Base-by-base conservation (phyloP, 2,113 vertebrate species). In the Machaerirhynchus nigripectus region DNA sequence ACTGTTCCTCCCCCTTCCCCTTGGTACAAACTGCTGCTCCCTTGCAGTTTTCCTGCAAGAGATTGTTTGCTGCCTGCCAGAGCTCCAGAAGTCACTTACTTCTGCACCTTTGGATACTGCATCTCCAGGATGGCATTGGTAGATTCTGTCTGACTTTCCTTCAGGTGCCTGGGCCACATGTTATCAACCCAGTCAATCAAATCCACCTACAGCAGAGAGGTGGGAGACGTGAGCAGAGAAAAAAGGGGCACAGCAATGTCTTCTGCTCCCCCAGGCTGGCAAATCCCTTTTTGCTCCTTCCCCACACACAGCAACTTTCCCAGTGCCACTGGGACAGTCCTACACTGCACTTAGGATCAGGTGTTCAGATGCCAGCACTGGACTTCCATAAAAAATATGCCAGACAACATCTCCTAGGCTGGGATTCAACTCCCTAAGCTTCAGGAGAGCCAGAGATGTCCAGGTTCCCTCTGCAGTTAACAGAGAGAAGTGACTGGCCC, bases 91-190 rank as follows among this genome's bases (percentile, higher is more conserved):
- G 28, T 31, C 81, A 97, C 98, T 98, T 97, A 99, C 99, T 99
- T 99, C 95, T 99, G 99, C 84, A 99, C 99, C 98, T 99, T 99
- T 46, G 99, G 99, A 95, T 99, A 99, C 95, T 99, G 99, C 99
- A 99, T 99, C 95, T 99, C 99, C 91, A 99, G 98, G 90, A 99
- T 99, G 61, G 99, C 99, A 35, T 99, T 99, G 3, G 99, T 99
- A 31, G 99, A 99, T 96, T 99, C 99, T 69, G 99, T 99, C 92
- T 99, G 99, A 89, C 98, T 98, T 95, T 99, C 99, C 93, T 99
- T 99, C 65, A 99, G 98, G 96, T 99, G 99, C 10, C 99, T 98
- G 20, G 99, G 99, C 99, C 99, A 99, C 98, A 99, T 99, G 94
- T 99, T 99, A 97, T 99, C 99, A 52, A 99, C 99, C 99, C 99